Evolutionary conservation across 2,888 invertebrate genomes (phyloP).

Genomic region (Drosophila melanocephala): DNA sequence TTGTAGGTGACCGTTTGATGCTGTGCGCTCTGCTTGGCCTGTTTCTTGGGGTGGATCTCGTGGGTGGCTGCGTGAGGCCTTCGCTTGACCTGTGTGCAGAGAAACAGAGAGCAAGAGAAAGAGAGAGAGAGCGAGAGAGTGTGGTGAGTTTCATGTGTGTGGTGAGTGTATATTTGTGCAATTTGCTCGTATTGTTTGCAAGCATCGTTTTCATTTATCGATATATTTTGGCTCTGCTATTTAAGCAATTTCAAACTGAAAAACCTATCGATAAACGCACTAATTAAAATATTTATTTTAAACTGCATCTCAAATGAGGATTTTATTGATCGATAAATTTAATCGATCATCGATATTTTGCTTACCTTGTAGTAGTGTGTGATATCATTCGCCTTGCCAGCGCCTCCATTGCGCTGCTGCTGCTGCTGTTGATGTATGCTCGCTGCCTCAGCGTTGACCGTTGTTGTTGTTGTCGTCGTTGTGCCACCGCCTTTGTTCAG

Average conservation of each 20-base stretch:
- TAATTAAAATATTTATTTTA: background rate
- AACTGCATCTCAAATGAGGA: background rate
- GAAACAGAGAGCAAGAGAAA: background rate
- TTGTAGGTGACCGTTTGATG: conserved; percentile 78
- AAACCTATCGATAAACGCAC: background rate
- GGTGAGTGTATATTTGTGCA: background rate
- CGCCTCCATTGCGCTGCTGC: conserved; percentile 78
- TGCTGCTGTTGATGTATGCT: conserved; percentile 73
- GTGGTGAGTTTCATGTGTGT: conserved; percentile 6
- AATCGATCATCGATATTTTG: background rate
- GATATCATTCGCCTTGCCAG: conserved; percentile 80
- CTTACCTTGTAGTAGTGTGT: conserved; percentile 85
- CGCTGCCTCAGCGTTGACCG: conserved; percentile 39
- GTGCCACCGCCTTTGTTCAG: conserved; percentile 86
- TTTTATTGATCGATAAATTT: background rate
- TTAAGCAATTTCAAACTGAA: background rate
- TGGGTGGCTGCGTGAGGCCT: conserved; percentile 86
- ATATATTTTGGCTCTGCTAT: background rate
- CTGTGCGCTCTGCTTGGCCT: conserved; percentile 84
- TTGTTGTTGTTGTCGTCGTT: conserved; percentile 79
- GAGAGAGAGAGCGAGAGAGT: background rate
- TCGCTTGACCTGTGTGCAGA: conserved; percentile 90
- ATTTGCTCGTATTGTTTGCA: background rate
- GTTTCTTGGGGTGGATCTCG: conserved; percentile 86
- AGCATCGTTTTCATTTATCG: background rate